phyloP scores from a whole-genome alignment of 2,113 vertebrate species.

The Notiomystis cincta region DNA sequence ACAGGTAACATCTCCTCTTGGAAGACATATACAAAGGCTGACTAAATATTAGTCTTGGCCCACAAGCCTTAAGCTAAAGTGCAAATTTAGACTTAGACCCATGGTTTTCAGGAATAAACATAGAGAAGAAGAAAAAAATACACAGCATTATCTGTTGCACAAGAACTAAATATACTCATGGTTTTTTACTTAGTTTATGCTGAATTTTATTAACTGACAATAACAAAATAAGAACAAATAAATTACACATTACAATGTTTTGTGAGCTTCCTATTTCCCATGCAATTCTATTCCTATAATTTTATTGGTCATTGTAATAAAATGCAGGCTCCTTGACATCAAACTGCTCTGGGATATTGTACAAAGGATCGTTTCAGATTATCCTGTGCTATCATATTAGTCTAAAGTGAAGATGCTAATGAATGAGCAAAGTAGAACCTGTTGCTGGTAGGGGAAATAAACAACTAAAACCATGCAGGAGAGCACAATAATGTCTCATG shows the following conservation, averaged over 20 bases:
- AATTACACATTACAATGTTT: background rate
- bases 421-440: background rate
- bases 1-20: background rate
- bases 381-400: background rate
- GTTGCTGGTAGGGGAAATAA: background rate
- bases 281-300: background rate
- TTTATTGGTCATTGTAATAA: background rate
- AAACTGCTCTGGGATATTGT: background rate
- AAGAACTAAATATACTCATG: background rate
- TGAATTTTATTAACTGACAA: background rate
- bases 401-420: background rate
- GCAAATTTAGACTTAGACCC: background rate
- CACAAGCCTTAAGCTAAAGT: background rate
- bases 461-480: rapidly evolving
- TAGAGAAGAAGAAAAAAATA: background rate
- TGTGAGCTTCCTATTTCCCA: background rate
- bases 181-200: background rate
- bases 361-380: background rate
- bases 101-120: background rate
- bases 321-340: background rate
- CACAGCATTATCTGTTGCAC: background rate
- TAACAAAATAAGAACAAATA: background rate
- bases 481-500: background rate
- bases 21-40: background rate
- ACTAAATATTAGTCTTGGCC: background rate